Evolutionary conservation across 2,797 vertebrate genomes (phyloP).

Genomic region (Syngnathus rostellatus): DNA sequence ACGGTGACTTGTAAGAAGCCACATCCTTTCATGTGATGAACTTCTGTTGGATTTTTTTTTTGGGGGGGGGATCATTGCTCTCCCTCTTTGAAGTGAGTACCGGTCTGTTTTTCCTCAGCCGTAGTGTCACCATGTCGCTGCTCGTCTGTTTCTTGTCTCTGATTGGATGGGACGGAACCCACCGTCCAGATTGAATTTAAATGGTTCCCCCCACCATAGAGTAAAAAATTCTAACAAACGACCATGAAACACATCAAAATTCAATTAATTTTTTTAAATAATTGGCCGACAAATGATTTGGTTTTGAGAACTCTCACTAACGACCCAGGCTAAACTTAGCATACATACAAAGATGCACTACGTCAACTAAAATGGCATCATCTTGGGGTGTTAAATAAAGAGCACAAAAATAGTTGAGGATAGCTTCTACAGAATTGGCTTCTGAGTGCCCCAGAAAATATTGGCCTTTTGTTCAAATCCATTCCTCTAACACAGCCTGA

Average conservation of each 20-base stretch:
- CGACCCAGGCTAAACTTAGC: too few species aligned
- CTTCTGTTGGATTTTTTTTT: slow-evolving; percentile 55
- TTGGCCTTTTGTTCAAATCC: slow-evolving; percentile 30
- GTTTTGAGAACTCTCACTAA: too few species aligned
- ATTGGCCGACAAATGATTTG: too few species aligned
- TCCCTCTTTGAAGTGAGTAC: slow-evolving; percentile 65
- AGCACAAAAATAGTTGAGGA: too few species aligned
- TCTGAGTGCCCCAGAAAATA: neutral
- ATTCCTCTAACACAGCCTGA: slow-evolving; percentile 48
- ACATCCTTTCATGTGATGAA: slow-evolving; percentile 68
- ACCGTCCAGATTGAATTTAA: slow-evolving; percentile 9
- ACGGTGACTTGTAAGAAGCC: slow-evolving; percentile 41
- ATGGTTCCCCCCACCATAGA: neutral
- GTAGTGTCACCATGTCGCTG: slow-evolving; percentile 50
- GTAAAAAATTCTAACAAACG: neutral
- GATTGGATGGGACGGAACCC: slow-evolving; percentile 47
- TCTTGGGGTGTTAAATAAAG: too few species aligned
- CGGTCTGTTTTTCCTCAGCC: slow-evolving; percentile 58
- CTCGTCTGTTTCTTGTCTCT: slow-evolving; percentile 50
- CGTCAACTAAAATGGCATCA: too few species aligned
- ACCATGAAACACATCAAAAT: too few species aligned
- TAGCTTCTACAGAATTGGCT: too few species aligned
- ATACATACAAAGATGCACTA: too few species aligned
- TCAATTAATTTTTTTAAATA: too few species aligned
- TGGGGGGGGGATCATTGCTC: slow-evolving; percentile 48